Evolutionary conservation across 2,113 vertebrate species (phyloP).

Genomic region (Silurus glanis): DNA sequence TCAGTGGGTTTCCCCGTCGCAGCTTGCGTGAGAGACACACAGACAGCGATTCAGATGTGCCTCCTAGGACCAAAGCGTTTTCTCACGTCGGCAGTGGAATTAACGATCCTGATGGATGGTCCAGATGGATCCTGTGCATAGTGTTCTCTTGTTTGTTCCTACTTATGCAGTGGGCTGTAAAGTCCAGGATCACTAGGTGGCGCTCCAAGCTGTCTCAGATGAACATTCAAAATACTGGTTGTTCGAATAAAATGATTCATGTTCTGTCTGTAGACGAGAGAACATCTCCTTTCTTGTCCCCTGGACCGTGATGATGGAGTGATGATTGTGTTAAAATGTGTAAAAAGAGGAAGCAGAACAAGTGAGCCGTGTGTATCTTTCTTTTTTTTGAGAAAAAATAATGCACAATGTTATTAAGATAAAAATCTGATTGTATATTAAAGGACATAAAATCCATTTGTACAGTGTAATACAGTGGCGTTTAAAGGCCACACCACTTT

Average conservation of each 20-base stretch:
- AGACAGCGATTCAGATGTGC: neutral
- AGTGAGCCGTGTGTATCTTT: neutral
- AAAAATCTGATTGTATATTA: neutral
- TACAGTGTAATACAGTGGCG: neutral
- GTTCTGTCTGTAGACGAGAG: neutral
- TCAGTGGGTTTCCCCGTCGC: neutral
- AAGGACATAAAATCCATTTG: neutral
- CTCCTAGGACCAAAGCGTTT: neutral
- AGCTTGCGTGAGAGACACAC: neutral
- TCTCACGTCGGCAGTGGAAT: neutral
- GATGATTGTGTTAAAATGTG: neutral
- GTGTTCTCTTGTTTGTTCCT: neutral
- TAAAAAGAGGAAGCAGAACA: neutral
- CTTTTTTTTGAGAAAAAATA: neutral
- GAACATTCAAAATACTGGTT: neutral
- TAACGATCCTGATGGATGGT: neutral
- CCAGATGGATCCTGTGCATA: neutral
- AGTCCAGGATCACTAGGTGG: constrained; percentile 41
- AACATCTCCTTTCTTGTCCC: neutral
- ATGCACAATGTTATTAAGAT: neutral
- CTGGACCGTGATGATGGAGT: neutral
- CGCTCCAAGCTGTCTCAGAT: constrained; percentile 15
- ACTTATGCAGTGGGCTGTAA: neutral
- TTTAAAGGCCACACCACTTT: neutral
- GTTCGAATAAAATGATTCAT: neutral